phyloP scores from a whole-genome alignment of 64 coral and sea anemone genomes.

The Stichodactyla mertensii region DNA sequence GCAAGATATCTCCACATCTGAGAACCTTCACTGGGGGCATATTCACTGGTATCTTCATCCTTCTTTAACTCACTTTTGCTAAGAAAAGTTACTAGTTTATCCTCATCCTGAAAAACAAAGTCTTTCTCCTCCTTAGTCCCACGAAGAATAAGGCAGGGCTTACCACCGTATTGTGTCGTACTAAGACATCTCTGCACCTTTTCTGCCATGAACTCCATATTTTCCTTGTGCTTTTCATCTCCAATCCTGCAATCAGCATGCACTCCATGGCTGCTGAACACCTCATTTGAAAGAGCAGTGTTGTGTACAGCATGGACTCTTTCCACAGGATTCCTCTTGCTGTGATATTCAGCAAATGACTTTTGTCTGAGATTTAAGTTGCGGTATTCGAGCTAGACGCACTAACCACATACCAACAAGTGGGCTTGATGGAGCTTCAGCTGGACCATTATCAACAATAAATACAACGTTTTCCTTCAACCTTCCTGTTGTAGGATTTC shows the following conservation, averaged over 20 bases:
- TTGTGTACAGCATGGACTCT: slow-evolving; percentile 35
- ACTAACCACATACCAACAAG: slow-evolving; percentile 20
- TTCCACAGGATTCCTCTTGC: slow-evolving; percentile 25
- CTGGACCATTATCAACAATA: slow-evolving; percentile 25
- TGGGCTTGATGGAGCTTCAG: slow-evolving; percentile 19
- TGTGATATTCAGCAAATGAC: slow-evolving; percentile 22
- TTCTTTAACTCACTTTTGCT: slow-evolving; percentile 39
- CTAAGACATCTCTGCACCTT: no score
- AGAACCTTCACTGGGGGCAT: slow-evolving; percentile 11
- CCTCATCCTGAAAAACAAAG: no score
- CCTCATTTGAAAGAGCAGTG: slow-evolving; percentile 21
- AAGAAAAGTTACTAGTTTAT: slow-evolving; percentile 25
- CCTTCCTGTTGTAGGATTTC: slow-evolving; percentile 23
- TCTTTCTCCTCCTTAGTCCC: no score
- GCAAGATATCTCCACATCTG: slow-evolving; percentile 25
- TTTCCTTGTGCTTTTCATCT: slow-evolving; percentile 23
- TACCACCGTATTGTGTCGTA: no score
- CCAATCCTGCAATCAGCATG: no score
- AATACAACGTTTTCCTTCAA: slow-evolving; percentile 17
- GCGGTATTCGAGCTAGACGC: neutral
- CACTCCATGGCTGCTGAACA: no score
- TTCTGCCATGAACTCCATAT: slow-evolving; percentile 53
- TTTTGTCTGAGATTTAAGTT: neutral
- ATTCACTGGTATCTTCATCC: slow-evolving; percentile 33
- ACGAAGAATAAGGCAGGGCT: no score